A percentile compares a stretch with the other conserved stretches of the same genome.
Conservation (phyloP, 1,140 invertebrate genomes). For the Brachionus asplanchnoidis region DNA sequence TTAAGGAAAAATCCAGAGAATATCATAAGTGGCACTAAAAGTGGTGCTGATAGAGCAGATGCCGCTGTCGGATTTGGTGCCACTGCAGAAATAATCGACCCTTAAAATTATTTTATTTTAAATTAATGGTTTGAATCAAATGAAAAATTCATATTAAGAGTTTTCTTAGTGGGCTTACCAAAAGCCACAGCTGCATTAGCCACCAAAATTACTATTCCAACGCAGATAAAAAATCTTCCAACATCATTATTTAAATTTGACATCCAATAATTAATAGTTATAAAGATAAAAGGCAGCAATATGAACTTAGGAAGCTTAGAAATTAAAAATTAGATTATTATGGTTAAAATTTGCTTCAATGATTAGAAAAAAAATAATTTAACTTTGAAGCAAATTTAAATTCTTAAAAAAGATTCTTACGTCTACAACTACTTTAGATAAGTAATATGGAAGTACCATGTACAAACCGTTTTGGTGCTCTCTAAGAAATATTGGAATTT, state of each 20-base stretch:
- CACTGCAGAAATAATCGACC: conserved; percentile 3
- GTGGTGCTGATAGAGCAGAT: background rate
- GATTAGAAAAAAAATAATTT: background rate
- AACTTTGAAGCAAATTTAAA: too few relatives aligned
- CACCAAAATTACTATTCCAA: background rate
- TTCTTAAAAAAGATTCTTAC: background rate
- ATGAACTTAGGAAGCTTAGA: conserved; percentile 26
- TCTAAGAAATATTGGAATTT: conserved; percentile 6
- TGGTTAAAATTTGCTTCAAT: background rate
- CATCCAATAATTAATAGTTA: conserved; percentile 62
- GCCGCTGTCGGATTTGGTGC: conserved; percentile 12
- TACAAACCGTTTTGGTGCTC: conserved; percentile 35
- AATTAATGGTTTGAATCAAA: background rate
- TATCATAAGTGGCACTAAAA: conserved; percentile 35
- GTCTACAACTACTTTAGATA: background rate
- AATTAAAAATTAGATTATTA: background rate
- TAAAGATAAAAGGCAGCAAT: conserved; percentile 49
- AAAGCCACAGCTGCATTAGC: background rate
- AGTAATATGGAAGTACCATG: background rate
- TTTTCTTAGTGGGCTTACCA: background rate
- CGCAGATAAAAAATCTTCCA: conserved; percentile 1
- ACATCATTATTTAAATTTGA: conserved; percentile 26
- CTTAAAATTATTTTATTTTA: background rate
- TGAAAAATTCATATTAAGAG: background rate
- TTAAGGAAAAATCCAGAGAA: conserved; percentile 41